Conservation (phyloP, 2,888 invertebrate genomes). For the Ochropleura plecta region DNA sequence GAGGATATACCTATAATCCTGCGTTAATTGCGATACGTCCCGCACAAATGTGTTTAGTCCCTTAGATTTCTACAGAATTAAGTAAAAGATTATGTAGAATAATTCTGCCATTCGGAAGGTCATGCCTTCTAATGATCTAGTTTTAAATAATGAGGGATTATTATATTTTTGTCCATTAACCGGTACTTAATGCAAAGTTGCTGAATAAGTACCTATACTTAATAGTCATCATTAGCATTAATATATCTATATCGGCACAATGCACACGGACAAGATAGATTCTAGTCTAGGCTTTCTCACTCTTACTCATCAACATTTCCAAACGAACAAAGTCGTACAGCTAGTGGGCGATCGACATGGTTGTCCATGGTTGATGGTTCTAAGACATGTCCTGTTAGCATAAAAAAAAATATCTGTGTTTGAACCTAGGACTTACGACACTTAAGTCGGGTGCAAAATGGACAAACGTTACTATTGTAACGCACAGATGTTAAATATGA, state of each 20-base stretch:
- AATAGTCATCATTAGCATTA: background rate
- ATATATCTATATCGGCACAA: background rate
- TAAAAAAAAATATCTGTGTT: background rate
- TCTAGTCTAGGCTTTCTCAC: background rate
- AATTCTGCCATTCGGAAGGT: conserved; percentile 12
- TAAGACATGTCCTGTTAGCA: background rate
- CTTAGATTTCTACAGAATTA: background rate
- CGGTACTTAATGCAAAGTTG: background rate
- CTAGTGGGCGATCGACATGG: background rate
- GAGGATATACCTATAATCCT: background rate
- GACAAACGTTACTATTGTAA: no score
- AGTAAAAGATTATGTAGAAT: conserved; percentile 20
- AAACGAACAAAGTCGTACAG: background rate
- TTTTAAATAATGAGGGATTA: conserved; percentile 21
- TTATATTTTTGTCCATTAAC: background rate
- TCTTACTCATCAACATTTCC: background rate
- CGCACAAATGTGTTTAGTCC: conserved; percentile 8
- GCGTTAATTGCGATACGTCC: background rate
- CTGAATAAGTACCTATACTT: background rate
- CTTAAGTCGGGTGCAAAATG: background rate
- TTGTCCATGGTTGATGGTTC: background rate
- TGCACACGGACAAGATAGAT: background rate
- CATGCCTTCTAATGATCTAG: conserved; percentile 15
- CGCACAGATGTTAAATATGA: background rate
- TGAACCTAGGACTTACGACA: background rate